A percentile compares a stretch with the other conserved stretches of the same genome.
Conservation (phyloP, 2,888 invertebrate species). For the Eupithecia subfuscata region DNA sequence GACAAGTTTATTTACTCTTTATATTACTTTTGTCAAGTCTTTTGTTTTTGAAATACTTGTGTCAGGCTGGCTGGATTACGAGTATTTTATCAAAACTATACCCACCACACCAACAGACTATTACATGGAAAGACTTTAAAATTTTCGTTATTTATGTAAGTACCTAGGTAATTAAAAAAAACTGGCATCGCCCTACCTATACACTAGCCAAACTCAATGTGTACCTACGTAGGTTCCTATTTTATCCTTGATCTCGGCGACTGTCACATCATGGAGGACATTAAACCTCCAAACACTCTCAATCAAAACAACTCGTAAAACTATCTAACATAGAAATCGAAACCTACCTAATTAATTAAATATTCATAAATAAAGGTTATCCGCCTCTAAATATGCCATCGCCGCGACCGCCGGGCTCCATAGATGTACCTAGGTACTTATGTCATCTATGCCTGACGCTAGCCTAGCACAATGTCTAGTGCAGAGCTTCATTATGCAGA, state of each 20-base stretch:
- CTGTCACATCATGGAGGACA: too few relatives aligned
- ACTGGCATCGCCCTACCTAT: too few relatives aligned
- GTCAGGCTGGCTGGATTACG: neutral
- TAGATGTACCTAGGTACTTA: too few relatives aligned
- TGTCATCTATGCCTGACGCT: neutral
- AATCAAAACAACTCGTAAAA: neutral
- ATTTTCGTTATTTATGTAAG: too few relatives aligned
- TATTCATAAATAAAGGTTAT: neutral
- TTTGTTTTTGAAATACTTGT: neutral
- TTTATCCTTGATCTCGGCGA: too few relatives aligned
- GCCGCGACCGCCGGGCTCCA: neutral
- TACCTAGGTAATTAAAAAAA: too few relatives aligned
- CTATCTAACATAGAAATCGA: neutral
- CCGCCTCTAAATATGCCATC: neutral
- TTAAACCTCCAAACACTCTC: neutral
- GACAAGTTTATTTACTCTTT: neutral
- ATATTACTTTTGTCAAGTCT: neutral
- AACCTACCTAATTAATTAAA: neutral
- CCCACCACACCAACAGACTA: too few relatives aligned
- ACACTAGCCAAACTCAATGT: too few relatives aligned
- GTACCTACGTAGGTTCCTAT: too few relatives aligned
- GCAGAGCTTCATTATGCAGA: neutral
- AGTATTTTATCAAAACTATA: too few relatives aligned
- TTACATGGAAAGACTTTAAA: neutral
- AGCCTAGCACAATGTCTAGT: neutral